These are phyloP conservation scores for Neodiprion fabricii DNA, from an alignment of 1,140 invertebrate species.

Conservation along the genomic window DNA sequence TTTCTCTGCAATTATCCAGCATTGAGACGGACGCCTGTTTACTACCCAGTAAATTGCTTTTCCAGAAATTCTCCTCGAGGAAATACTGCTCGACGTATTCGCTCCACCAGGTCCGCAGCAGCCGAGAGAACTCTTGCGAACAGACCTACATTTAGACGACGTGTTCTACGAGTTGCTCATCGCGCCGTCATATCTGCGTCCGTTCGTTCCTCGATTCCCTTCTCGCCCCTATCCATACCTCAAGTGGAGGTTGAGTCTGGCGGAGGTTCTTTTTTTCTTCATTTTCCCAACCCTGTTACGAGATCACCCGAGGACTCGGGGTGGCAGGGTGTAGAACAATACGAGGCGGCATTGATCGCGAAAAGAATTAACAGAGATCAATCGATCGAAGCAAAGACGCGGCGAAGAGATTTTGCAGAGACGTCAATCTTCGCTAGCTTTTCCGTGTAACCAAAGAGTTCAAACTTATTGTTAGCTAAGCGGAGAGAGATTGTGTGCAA, in stretches of 20 bases:
- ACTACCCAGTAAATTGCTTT: slow-evolving; percentile 43
- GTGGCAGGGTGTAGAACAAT: neutral
- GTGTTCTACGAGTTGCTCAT: neutral
- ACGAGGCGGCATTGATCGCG: no score
- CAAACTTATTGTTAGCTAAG: no score
- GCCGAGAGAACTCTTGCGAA: slow-evolving; percentile 77
- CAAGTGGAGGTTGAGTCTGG: neutral
- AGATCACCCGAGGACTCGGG: neutral
- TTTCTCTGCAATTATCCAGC: neutral
- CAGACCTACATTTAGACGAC: slow-evolving; percentile 77
- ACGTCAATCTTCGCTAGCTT: no score
- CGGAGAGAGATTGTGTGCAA: no score
- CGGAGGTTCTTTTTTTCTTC: neutral
- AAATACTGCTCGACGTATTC: slow-evolving; percentile 76
- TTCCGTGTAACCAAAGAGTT: no score
- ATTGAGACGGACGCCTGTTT: neutral
- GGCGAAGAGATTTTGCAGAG: no score
- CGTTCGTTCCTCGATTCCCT: neutral
- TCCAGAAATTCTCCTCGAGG: slow-evolving; percentile 75
- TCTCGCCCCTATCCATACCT: neutral
- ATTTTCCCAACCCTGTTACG: neutral
- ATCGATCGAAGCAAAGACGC: no score
- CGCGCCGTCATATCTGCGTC: neutral
- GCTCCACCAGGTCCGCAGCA: slow-evolving; percentile 68
- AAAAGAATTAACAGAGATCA: no score